A percentile compares a stretch with the other conserved stretches of the same genome.
Conservation (phyloP, 2,113 vertebrate genomes). For the Globicephala melas region DNA sequence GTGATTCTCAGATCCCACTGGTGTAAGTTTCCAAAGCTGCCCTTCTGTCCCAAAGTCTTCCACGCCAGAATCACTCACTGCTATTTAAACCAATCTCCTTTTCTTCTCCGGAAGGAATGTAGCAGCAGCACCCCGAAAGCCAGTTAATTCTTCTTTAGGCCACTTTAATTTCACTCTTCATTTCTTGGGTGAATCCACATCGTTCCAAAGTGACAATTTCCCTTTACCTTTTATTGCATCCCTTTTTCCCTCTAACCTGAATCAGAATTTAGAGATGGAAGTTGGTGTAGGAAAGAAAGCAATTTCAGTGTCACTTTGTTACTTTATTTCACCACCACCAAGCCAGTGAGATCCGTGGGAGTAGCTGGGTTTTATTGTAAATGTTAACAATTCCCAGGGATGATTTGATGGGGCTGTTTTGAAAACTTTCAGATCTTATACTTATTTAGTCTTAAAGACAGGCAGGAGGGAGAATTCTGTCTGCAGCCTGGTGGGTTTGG, state of each 20-base stretch:
- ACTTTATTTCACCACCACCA: not conserved
- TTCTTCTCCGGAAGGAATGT: not conserved
- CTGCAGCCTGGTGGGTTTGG: not conserved
- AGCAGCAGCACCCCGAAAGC: not conserved
- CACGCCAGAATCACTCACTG: not conserved
- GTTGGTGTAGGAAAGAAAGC: not conserved
- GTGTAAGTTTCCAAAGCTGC: not conserved
- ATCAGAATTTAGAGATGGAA: not conserved
- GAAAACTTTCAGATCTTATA: not conserved
- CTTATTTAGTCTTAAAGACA: constrained; percentile 16
- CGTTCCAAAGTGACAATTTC: not conserved
- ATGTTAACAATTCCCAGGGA: constrained; percentile 10
- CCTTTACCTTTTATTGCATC: not conserved
- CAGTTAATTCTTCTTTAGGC: not conserved
- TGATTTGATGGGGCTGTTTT: not conserved
- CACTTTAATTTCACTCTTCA: not conserved
- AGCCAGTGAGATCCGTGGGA: not conserved
- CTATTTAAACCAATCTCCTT: not conserved
- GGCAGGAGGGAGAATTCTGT: constrained; percentile 13
- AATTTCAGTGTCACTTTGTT: not conserved
- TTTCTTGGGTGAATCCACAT: not conserved
- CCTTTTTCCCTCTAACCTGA: not conserved
- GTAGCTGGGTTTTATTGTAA: not conserved
- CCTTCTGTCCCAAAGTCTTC: not conserved
- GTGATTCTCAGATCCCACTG: not conserved